phyloP scores from a whole-genome alignment of 2,797 vertebrate genomes.

The Tolypeutes matacus region DNA sequence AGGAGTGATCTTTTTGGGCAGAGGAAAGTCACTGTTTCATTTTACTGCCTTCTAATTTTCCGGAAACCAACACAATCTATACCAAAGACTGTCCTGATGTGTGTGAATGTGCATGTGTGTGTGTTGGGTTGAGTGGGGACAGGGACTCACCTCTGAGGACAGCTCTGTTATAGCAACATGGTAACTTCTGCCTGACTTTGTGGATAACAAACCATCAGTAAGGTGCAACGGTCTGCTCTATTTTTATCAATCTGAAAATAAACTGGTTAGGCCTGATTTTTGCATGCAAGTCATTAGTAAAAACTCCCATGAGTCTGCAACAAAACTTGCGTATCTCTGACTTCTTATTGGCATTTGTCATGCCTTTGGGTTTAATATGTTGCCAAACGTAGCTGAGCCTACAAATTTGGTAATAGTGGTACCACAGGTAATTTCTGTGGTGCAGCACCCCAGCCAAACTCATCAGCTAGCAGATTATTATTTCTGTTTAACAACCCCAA shows the following conservation, averaged over 20 bases:
- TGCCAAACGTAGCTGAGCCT: not conserved
- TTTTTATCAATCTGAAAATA: constrained; percentile 30
- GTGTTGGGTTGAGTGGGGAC: too few species aligned
- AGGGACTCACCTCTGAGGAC: not conserved
- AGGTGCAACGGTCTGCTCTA: not conserved
- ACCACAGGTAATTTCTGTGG: not conserved
- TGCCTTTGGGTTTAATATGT: not conserved
- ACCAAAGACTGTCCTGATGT: not conserved
- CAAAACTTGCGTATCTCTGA: not conserved
- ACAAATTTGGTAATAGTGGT: not conserved
- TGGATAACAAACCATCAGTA: not conserved
- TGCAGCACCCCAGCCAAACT: not conserved
- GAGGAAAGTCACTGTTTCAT: not conserved
- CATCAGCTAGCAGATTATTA: not conserved
- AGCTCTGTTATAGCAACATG: not conserved
- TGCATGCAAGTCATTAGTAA: not conserved
- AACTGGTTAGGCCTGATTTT: not conserved
- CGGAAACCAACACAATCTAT: not conserved
- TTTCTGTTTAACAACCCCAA: not conserved
- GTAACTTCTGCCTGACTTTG: not conserved
- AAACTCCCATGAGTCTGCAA: not conserved
- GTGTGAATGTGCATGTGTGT: not conserved
- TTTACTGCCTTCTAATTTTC: not conserved
- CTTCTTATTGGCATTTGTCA: not conserved
- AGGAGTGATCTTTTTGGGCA: constrained; percentile 13